Evolutionary conservation across 2,888 invertebrate species (phyloP).

Genomic region (Hedychridium roseum): DNA sequence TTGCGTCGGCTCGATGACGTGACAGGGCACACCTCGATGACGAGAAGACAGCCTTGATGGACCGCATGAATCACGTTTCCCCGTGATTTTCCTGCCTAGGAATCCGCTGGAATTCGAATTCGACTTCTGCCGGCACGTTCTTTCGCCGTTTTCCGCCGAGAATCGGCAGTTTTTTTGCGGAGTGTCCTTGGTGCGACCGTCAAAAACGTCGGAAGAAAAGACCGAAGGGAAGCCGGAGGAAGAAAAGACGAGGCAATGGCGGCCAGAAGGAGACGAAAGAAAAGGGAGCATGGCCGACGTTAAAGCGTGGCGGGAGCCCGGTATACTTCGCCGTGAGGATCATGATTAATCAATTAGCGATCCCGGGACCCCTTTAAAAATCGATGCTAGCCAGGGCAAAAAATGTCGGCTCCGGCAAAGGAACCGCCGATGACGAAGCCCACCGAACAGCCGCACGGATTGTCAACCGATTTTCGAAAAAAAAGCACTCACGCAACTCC

Average conservation of each 20-base stretch:
- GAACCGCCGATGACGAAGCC: constrained; percentile 54
- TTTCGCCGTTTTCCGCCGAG: no score
- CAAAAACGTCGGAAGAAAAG: constrained; percentile 14
- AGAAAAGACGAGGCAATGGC: constrained; percentile 10
- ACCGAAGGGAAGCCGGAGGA: constrained; percentile 1
- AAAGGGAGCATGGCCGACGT: constrained; percentile 7
- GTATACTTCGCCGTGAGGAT: constrained; percentile 37
- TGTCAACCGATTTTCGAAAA: constrained; percentile 42
- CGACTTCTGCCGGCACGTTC: no score
- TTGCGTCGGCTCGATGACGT: no score
- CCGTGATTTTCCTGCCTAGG: no score
- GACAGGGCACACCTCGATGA: no score
- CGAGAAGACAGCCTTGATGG: no score
- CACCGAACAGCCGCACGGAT: constrained; percentile 30
- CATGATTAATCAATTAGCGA: constrained; percentile 63
- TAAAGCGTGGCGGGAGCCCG: constrained; percentile 12
- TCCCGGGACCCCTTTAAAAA: constrained; percentile 49
- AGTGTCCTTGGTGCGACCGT: constrained; percentile 6
- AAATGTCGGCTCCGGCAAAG: constrained; percentile 44
- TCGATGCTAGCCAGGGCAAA: constrained; percentile 44
- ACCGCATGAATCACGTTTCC: no score
- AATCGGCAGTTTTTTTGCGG: constrained; percentile 19
- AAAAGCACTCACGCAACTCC: constrained; percentile 15
- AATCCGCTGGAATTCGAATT: no score
- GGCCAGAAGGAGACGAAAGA: constrained; percentile 3